Evolutionary conservation across 2,888 invertebrate species (phyloP).

Genomic region (Watsonalla binaria): DNA sequence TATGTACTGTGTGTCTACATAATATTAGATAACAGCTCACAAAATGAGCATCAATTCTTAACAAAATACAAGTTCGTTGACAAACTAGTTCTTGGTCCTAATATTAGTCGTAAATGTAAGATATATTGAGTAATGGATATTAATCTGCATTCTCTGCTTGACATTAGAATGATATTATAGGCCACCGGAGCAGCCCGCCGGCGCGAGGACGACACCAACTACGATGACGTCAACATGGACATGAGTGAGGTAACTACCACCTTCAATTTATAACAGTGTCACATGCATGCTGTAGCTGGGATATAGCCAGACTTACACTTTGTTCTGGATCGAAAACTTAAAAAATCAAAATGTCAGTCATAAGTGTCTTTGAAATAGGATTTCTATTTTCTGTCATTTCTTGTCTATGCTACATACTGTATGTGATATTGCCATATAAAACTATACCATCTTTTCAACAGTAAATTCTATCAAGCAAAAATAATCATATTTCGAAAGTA

Average conservation of each 20-base stretch:
- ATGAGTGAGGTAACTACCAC: constrained; percentile 82
- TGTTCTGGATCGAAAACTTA: too few species aligned
- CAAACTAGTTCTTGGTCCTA: background rate
- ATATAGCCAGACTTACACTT: background rate
- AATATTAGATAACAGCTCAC: too few species aligned
- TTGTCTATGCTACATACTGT: background rate
- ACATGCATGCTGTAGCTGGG: constrained; percentile 11
- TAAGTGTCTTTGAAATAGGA: background rate
- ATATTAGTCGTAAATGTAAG: constrained; percentile 7
- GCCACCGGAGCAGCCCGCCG: constrained; percentile 54
- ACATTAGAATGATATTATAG: constrained; percentile 78
- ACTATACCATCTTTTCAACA: background rate
- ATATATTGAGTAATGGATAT: constrained; percentile 45
- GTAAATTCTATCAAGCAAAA: background rate
- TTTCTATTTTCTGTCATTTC: background rate
- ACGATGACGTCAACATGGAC: constrained; percentile 88
- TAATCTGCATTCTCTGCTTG: constrained; percentile 80
- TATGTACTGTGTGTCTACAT: too few species aligned
- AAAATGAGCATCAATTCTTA: too few species aligned
- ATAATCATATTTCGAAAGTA: background rate
- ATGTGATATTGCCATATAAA: background rate
- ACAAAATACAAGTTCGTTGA: too few species aligned
- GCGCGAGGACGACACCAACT: constrained; percentile 82
- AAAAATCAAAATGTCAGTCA: too few species aligned
- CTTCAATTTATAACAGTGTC: constrained; percentile 8